A percentile compares a stretch with the other conserved stretches of the same genome.
Evolutionary conservation across 2,888 invertebrate genomes (phyloP).

Genomic region (Monoplex corrugatus): DNA sequence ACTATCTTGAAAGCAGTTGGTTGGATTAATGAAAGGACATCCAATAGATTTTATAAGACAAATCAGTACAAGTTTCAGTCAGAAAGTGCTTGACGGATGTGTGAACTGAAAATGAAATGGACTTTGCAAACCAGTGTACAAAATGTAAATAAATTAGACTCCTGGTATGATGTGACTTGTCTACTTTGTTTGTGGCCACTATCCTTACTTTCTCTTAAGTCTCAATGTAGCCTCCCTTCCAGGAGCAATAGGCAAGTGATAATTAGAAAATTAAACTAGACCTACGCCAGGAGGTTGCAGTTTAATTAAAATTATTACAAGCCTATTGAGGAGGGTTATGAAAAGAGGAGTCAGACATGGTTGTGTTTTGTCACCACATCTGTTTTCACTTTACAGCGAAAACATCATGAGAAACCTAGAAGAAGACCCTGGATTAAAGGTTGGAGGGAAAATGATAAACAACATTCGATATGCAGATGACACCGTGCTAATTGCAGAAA

Average conservation of each 20-base stretch:
- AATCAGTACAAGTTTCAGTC: background rate
- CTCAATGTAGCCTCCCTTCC: background rate
- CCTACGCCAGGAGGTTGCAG: background rate
- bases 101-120: background rate
- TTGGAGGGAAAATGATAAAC: no score
- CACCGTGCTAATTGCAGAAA: no score
- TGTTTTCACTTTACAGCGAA: no score
- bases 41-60: background rate
- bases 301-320: no score
- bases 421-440: no score
- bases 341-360: no score
- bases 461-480: no score
- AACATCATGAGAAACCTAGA: no score
- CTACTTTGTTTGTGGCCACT: background rate
- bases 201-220: background rate
- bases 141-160: background rate
- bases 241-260: background rate
- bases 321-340: no score
- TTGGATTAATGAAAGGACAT: slow-evolving; percentile 1
- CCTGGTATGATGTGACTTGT: background rate
- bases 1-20: background rate
- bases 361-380: no score
- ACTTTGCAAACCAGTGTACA: background rate
- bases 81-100: background rate
- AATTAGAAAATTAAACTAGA: no score